Percentiles rank a stretch among this genome's conserved stretches.
These are phyloP conservation scores for Drosophila anceps DNA, from an alignment of 2,888 invertebrate species.

Conservation along the genomic window DNA sequence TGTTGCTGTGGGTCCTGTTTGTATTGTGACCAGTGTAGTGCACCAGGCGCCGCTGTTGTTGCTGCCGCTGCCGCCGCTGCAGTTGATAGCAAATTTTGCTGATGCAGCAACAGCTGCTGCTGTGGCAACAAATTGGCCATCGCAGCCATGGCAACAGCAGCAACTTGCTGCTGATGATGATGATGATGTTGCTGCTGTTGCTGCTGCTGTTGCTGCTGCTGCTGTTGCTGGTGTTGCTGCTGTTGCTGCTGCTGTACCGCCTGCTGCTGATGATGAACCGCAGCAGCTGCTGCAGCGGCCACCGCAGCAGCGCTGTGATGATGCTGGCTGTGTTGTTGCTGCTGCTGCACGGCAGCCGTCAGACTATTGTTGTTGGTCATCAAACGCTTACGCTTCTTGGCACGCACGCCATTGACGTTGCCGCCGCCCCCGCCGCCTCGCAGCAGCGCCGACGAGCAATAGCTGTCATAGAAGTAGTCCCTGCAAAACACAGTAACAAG, in stretches of 20 bases:
- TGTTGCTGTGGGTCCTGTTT: constrained; percentile 72
- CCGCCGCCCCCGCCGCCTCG: constrained; percentile 68
- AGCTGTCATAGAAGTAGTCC: constrained; percentile 88
- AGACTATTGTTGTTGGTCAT: constrained; percentile 83
- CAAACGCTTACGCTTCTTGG: constrained; percentile 85
- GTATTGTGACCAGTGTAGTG: constrained; percentile 77
- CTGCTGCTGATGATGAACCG: constrained; percentile 78
- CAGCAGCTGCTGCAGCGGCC: constrained; percentile 75
- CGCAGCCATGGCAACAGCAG: constrained; percentile 84
- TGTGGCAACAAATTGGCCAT: constrained; percentile 84
- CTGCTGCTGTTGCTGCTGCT: constrained; percentile 74
- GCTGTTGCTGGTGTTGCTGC: constrained; percentile 70
- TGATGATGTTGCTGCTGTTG: constrained; percentile 78
- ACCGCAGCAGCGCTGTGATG: constrained; percentile 78
- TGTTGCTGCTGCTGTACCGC: constrained; percentile 65
- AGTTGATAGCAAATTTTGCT: constrained; percentile 82
- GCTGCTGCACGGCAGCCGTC: constrained; percentile 79
- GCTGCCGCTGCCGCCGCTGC: constrained; percentile 75
- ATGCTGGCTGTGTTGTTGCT: constrained; percentile 79
- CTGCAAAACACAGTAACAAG: constrained; percentile 74
- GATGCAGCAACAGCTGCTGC: constrained; percentile 81
- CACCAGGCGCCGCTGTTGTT: constrained; percentile 71
- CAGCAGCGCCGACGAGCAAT: constrained; percentile 84
- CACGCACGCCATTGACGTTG: constrained; percentile 78
- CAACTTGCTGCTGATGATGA: constrained; percentile 82